Base-by-base conservation (phyloP, 2,797 vertebrate genomes). In the Chloroceryle amazona region DNA sequence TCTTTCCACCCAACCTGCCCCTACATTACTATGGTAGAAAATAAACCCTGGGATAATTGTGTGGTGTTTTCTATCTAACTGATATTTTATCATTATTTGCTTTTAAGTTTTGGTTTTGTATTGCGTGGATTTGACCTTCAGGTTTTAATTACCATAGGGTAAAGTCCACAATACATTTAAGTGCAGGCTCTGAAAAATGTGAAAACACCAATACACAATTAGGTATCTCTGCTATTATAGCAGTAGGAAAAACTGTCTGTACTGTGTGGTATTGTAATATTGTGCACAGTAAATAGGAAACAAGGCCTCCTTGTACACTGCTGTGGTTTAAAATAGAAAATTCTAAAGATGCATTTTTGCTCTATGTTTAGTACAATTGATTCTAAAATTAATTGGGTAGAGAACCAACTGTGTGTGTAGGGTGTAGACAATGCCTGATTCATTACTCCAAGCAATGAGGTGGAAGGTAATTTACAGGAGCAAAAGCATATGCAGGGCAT, bases 391-490 rank as follows among this genome's bases (percentile, higher is more conserved):
- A 96, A 86, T 68, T 70, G 52, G 23, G 33, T 71, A 74, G 82
- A 94, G 65, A 73, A 57, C 6, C 44, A 70, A 20, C n/a, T 37
- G 55, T 46, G 37, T 74, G 39, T 87, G 63, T 16, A 70, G 68
- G 63, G 26, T 85, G 37, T 28, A 61, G 68, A 55, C 22, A 7
- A 41, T 4, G 3, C 49, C 90, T 87, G 79, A 95, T 93, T 93
- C 84, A 89, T 92, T 87, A 42, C 44, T 87, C 26, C 46, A 80
- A 31, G 79, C 84, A 83, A 81, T 71, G 93, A 92, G 78, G 57
- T 89, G 54, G 71, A 82, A 96, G 81, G 76, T 89, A 61, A 86
- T 93, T 95, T 86, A 65, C 70, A 90, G 81, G 74, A 94, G 62
- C 33, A 68, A 63, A 70, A 92, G 63, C 72, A 28, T 85, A 67